These are phyloP conservation scores for Vultur gryphus DNA, from an alignment of 2,797 vertebrate genomes.

Conservation along the genomic window DNA sequence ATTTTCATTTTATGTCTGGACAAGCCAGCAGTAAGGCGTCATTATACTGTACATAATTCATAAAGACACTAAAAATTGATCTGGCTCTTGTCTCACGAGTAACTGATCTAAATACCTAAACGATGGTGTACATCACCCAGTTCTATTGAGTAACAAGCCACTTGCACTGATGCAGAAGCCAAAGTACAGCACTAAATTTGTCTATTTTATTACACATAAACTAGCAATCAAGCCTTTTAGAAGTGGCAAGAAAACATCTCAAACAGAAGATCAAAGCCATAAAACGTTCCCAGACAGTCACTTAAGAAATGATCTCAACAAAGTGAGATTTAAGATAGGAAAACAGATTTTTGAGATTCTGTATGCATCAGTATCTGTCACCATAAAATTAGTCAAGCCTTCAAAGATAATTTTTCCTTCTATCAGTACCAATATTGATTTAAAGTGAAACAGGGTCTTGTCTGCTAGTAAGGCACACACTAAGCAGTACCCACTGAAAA, in stretches of 20 bases:
- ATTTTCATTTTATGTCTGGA: not conserved
- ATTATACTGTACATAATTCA: not conserved
- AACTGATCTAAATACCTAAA: not conserved
- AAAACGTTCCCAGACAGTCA: not conserved
- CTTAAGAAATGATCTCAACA: not conserved
- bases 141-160: not conserved
- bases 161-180: not conserved
- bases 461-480: not conserved
- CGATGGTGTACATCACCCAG: not conserved
- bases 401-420: not conserved
- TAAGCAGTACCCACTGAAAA: not conserved
- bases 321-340: not conserved
- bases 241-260: not conserved
- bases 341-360: not conserved
- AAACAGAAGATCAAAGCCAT: not conserved
- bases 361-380: not conserved
- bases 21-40: not conserved
- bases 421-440: not conserved
- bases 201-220: not conserved
- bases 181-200: not conserved
- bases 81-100: not conserved
- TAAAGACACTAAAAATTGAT: conserved; percentile 1
- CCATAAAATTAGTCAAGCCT: not conserved
- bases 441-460: not conserved
- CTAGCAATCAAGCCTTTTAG: not conserved